Conservation (phyloP, 2,113 vertebrate species). For the Hoplias malabaricus region DNA sequence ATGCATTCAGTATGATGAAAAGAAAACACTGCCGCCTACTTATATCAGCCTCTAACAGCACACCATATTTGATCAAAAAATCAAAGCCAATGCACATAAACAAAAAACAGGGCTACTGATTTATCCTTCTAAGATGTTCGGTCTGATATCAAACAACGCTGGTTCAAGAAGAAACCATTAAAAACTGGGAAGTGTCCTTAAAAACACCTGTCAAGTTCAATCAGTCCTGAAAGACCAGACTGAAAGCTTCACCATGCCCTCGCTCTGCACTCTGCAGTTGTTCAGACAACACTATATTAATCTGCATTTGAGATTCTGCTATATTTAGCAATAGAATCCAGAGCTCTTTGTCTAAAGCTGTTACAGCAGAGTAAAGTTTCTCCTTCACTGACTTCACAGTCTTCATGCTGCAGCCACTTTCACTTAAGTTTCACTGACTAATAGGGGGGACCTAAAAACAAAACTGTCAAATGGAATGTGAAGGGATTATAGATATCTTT, state of each 20-base stretch:
- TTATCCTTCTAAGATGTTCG: neutral
- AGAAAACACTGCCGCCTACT: no score
- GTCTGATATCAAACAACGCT: neutral
- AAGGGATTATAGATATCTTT: neutral
- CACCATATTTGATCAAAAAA: neutral
- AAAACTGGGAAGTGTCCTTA: neutral
- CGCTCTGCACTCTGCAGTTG: conserved; percentile 29
- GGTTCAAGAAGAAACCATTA: neutral
- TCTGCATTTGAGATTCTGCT: conserved; percentile 56
- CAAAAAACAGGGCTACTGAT: neutral
- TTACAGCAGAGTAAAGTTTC: neutral
- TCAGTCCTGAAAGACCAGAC: neutral
- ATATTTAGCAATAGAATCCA: conserved; percentile 61
- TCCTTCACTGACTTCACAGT: neutral
- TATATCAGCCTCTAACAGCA: neutral
- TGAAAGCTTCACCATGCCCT: neutral
- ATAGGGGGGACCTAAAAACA: neutral
- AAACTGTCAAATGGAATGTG: neutral
- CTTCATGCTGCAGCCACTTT: neutral
- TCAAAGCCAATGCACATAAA: neutral
- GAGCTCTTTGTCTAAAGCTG: conserved; percentile 40
- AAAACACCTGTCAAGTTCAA: neutral
- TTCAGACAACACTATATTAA: conserved; percentile 55
- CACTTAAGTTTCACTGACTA: neutral
- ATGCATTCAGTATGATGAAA: neutral